phyloP scores from a whole-genome alignment of 2,113 vertebrate species.

The Malurus melanocephalus region DNA sequence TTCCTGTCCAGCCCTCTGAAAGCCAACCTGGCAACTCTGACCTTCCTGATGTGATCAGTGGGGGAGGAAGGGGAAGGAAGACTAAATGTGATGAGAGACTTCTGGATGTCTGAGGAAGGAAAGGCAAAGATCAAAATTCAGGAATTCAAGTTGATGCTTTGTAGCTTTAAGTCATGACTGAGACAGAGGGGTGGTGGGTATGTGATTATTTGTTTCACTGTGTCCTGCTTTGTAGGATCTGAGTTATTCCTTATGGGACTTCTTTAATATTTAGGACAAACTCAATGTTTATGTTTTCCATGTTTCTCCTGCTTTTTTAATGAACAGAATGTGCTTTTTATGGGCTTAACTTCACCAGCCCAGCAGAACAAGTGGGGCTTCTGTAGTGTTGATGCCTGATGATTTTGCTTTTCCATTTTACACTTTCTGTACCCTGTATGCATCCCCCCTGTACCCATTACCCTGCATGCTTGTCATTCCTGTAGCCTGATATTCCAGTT shows the following conservation, averaged over 20 bases:
- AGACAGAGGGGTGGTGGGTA: fast-evolving
- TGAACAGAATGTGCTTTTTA: fast-evolving
- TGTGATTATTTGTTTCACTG: neutral
- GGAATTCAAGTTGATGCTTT: neutral
- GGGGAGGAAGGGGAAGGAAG: neutral
- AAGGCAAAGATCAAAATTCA: neutral
- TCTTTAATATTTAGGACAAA: neutral
- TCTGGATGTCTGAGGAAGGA: neutral
- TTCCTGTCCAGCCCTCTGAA: neutral
- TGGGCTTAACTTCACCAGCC: neutral
- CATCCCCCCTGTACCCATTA: no score
- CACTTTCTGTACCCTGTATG: no score
- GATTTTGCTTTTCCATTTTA: no score
- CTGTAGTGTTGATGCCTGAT: no score
- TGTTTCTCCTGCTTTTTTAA: neutral
- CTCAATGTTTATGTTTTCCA: neutral
- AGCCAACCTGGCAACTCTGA: neutral
- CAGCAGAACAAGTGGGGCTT: neutral
- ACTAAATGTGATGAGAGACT: neutral
- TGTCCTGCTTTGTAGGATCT: neutral
- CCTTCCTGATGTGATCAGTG: fast-evolving
- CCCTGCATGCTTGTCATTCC: no score
- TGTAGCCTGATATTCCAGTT: no score
- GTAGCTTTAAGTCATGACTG: neutral
- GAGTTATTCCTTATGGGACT: neutral